Conservation (phyloP, 2,113 vertebrate species). For the Poecile atricapillus region DNA sequence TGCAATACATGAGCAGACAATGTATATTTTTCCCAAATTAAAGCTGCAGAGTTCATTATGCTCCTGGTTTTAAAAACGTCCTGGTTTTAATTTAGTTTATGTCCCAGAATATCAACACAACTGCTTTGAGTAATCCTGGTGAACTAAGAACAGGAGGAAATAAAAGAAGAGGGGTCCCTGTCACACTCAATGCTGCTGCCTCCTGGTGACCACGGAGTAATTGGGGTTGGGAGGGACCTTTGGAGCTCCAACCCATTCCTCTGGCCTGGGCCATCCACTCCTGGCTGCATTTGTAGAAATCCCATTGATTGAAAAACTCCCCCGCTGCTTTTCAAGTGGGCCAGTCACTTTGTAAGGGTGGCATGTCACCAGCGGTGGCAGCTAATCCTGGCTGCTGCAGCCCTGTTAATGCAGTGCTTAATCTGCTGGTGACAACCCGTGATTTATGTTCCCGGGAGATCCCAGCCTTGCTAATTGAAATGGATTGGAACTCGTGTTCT, state of each 20-base stretch:
- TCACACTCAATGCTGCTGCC: fast-evolving
- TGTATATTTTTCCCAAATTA: background rate
- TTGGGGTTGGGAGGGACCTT: background rate
- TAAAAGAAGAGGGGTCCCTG: fast-evolving
- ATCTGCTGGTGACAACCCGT: background rate
- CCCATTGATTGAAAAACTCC: background rate
- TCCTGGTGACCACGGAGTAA: background rate
- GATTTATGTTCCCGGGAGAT: background rate
- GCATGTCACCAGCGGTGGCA: background rate
- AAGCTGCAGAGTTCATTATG: background rate
- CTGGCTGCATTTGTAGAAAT: background rate
- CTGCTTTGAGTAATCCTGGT: background rate
- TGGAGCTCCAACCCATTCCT: background rate
- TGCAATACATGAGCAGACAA: background rate
- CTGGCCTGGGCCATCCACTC: background rate
- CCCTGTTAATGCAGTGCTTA: background rate
- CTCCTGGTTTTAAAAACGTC: background rate
- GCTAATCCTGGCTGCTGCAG: background rate
- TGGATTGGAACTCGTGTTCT: background rate
- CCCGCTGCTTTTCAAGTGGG: fast-evolving
- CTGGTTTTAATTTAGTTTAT: background rate
- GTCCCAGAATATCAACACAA: background rate
- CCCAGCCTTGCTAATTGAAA: background rate
- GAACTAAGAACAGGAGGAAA: background rate
- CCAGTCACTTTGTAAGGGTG: background rate